phyloP scores from a whole-genome alignment of 2,113 vertebrate species.

The Lagenorhynchus albirostris region DNA sequence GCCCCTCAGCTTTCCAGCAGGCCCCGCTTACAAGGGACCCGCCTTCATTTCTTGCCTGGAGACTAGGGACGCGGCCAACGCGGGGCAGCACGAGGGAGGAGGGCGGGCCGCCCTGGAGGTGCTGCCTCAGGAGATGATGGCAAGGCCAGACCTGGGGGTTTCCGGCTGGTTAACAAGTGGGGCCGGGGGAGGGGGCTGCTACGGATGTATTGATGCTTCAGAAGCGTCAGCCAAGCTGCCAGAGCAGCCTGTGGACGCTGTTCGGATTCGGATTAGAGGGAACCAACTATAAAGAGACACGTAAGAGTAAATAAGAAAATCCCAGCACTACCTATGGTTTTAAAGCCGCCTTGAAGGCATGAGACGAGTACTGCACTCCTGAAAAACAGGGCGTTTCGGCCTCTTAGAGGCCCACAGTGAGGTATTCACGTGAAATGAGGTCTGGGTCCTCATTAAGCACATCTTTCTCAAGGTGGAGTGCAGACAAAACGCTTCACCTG shows the following conservation, averaged over 20 bases:
- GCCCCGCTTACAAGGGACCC: background rate
- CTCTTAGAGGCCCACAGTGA: background rate
- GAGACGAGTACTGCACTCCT: background rate
- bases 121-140: background rate
- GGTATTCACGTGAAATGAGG: background rate
- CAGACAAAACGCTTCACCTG: background rate
- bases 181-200: no score
- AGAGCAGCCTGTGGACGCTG: no score
- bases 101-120: no score
- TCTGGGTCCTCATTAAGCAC: no score
- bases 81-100: no score
- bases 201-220: no score
- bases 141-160: no score
- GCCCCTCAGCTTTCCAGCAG: background rate
- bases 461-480: background rate
- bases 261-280: background rate
- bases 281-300: background rate
- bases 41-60: background rate
- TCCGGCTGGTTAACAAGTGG: background rate
- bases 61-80: accelerated
- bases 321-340: background rate
- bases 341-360: background rate
- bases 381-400: background rate
- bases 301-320: background rate
- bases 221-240: background rate